Evolutionary conservation across 2,797 vertebrate species (phyloP), one percentile per base, ranked within the genome.

Genomic region (Manis javanica): DNA sequence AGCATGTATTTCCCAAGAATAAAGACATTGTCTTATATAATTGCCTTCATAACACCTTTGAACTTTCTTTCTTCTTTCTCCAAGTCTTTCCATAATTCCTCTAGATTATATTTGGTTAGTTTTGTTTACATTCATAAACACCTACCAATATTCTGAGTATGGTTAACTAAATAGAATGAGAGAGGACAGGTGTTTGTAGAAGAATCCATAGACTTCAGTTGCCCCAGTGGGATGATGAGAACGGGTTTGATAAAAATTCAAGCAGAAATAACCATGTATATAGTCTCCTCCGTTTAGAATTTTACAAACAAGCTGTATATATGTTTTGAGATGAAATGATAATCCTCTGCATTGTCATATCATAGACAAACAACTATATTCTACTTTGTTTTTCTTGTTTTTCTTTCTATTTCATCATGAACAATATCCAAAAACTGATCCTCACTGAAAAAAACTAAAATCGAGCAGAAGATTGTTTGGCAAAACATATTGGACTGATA

Each of bases 401-500:
- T 83, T 19, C 31, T 37, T 90, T 87, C 61, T 72, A 57, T 24
- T 84, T 85, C 55, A 92, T 90, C 23, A 49, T 78, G 92, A 96
- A 95, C 90, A 72, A 94, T 89, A 85, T 90, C 93, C 92, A 95
- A 96, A 96, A 94, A 51, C 57, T 69, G 71, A 87, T 93, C 81
- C 90, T 90, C 61, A 5, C 71, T 88, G 87, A 87, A 96, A 95
- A 94, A 96, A 69, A 93, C 75, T 71, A 91, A 89, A 94, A 90
- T 94, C 77, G 93, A 94, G 85, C 84, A 92, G 53, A 97, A 90
- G 87, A 93, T 90, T 93, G 71, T 85, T 97, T 95, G 92, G 95
- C 90, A 95, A 97, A 97, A 92, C 63, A 96, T 86, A 69, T 53
- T 85, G 55, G 90, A 87, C 72, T 94, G 93, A 97, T 96, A 95